A percentile compares a stretch with the other conserved stretches of the same genome.
Evolutionary conservation across 2,113 vertebrate genomes (phyloP).

Genomic region (Ochotona princeps): DNA sequence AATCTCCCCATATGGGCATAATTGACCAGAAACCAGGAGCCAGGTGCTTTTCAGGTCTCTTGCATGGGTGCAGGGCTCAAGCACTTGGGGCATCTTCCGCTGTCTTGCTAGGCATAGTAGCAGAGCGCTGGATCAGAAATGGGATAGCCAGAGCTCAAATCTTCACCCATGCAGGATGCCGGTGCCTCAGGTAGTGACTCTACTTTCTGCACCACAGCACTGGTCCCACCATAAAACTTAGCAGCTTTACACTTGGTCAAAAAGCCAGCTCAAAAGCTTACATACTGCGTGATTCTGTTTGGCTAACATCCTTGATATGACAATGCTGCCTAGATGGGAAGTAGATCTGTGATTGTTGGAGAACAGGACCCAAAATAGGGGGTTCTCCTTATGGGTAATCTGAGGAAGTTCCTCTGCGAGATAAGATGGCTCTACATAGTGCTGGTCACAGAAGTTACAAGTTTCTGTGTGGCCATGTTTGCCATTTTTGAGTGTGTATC

Average conservation of each 20-base stretch:
- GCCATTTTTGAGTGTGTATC: not conserved
- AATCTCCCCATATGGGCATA: no score
- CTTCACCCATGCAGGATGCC: no score
- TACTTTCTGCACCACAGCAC: no score
- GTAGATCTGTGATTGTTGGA: not conserved
- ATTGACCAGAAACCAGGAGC: no score
- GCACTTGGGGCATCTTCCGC: no score
- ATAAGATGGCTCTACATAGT: not conserved
- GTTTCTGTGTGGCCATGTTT: not conserved
- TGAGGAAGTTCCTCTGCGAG: not conserved
- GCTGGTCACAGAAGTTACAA: not conserved
- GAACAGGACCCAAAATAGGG: not conserved
- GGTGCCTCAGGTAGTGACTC: no score
- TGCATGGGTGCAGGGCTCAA: no score
- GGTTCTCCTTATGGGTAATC: not conserved
- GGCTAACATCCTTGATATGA: not conserved
- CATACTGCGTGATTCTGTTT: not conserved
- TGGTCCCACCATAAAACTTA: not conserved
- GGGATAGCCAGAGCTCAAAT: no score
- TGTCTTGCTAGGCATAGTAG: no score
- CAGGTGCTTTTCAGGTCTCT: no score
- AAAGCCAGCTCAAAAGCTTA: not conserved
- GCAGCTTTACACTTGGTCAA: not conserved
- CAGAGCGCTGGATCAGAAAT: no score
- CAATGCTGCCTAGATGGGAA: not conserved